Evolutionary conservation across 2,113 vertebrate genomes (phyloP).

Genomic region (Crotalus viridis): DNA sequence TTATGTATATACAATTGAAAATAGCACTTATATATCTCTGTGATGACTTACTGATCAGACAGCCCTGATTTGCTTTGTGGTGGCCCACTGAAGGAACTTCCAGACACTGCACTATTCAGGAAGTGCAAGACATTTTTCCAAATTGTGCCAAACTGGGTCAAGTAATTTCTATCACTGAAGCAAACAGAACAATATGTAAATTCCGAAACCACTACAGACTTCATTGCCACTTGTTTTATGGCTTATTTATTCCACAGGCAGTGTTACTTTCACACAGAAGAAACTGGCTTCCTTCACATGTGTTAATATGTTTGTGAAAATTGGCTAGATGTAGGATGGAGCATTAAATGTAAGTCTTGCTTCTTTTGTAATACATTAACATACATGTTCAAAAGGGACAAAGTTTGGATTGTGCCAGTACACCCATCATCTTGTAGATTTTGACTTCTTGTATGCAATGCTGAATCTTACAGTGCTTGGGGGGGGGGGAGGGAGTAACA

Average conservation of each 20-base stretch:
- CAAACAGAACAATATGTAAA: background rate
- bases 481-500: background rate
- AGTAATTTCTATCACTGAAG: background rate
- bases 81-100: background rate
- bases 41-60: background rate
- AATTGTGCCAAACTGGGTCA: background rate
- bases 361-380: background rate
- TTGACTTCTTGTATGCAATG: background rate
- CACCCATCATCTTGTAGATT: background rate
- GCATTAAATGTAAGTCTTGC: background rate
- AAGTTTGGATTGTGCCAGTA: background rate
- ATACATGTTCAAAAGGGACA: background rate
- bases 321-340: background rate
- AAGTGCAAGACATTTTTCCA: background rate
- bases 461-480: background rate
- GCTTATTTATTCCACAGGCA: background rate
- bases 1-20: background rate
- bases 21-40: background rate
- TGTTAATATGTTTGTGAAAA: background rate
- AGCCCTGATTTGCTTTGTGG: background rate
- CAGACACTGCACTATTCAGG: background rate
- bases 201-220: background rate
- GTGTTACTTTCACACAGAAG: background rate
- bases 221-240: background rate
- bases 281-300: background rate